Evolutionary conservation across 1,140 invertebrate genomes (phyloP), one percentile per base, ranked within the genome.

Genomic region (Anastrepha obliqua): DNA sequence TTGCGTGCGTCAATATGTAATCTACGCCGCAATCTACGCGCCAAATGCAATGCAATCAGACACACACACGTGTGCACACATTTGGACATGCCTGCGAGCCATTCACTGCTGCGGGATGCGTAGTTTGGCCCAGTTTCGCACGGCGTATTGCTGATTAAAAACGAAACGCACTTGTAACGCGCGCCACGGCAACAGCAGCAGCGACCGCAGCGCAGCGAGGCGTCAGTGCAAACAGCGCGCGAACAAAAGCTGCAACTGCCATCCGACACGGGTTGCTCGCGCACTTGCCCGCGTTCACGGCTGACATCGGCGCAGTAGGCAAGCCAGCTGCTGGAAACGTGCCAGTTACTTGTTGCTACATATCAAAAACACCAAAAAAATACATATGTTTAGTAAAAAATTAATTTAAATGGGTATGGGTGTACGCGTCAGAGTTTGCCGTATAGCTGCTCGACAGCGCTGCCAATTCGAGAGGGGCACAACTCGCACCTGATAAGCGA

Each of bases 81-180:
- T 11, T 62, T 62, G 17, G 13, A 17, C 60, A 11, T 2, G 42
- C 51, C 20, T 47, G 74, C n/a, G 51, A 47, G 74, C 74, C 74
- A 58, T 55, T 51, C 47, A 81, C 74, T 81, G 47, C 74, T 55
- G n/a, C 47, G 47, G 7, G 47, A 81, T 81, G 74, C 47, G 74
- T 29, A 55, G 51, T 81, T 81, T 81, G 74, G 74, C 74, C 74
- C 74, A 81, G 74, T 81, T 81, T 81, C n/a, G 47, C 74, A 81
- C 74, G n/a, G 44, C 74, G 74, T n/a, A n/a, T 81, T 81, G 74
- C 47, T 81, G 74, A 81, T 81, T 81, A 81, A 62, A 81, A 78
- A 81, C 29, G 29, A 29, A 29, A 55, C 74, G 74, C 74, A 55
- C 70, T 74, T 74, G 70, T 39, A 74, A 51, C 44, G 74, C 20